Conservation (phyloP, 2,113 vertebrate species). For the Capreolus pygargus region DNA sequence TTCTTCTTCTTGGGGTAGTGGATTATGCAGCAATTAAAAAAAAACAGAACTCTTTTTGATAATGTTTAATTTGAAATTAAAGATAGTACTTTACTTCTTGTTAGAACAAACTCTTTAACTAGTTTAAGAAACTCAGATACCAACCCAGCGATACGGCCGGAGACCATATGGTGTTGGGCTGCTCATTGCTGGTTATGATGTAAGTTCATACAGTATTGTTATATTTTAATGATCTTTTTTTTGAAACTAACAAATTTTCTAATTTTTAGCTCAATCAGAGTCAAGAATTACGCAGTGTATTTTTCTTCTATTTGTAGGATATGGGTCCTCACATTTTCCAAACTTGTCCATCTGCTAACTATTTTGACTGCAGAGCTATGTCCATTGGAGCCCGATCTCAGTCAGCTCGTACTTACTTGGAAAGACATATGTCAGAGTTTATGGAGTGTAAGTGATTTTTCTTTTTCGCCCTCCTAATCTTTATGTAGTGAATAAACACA, state of each 20-base stretch:
- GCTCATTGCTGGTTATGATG: slow-evolving; percentile 97
- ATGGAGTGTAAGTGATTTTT: slow-evolving; percentile 87
- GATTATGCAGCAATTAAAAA: neutral
- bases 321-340: slow-evolving; percentile 99
- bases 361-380: slow-evolving; percentile 98
- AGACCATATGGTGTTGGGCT: slow-evolving; percentile 97
- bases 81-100: neutral
- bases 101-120: slow-evolving; percentile 78
- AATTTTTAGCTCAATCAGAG: neutral
- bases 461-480: neutral
- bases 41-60: slow-evolving; percentile 23
- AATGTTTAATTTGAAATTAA: slow-evolving; percentile 40
- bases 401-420: slow-evolving; percentile 96
- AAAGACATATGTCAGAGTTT: slow-evolving; percentile 94
- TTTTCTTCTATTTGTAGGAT: slow-evolving; percentile 82
- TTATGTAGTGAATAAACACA: neutral
- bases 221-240: neutral
- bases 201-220: slow-evolving; percentile 78
- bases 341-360: slow-evolving; percentile 98
- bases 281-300: neutral
- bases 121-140: slow-evolving; percentile 94
- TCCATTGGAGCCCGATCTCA: slow-evolving; percentile 97
- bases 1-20: neutral
- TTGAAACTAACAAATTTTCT: neutral
- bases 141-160: slow-evolving; percentile 95